Base-by-base conservation (phyloP, 2,113 vertebrate genomes). In the Drymodes brunneopygia region DNA sequence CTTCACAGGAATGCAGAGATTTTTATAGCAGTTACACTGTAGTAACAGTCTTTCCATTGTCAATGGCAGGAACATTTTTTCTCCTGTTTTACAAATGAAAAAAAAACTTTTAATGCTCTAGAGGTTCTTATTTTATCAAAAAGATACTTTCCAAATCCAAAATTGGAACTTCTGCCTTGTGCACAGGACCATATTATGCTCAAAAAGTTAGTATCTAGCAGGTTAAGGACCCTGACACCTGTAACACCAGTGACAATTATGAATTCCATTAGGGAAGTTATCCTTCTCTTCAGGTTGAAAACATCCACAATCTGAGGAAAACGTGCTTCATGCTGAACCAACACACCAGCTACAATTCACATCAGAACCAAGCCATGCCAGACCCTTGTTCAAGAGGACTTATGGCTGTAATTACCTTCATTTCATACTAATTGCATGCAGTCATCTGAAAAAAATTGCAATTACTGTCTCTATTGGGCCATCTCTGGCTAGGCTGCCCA, bases 401-500 rank as follows among this genome's bases (percentile, higher is more conserved):
- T 36, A 50, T 1, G 28, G 66, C 61, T 69, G 14, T 51, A 82
- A 82, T 67, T 64, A 81, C 27, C 57, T 87, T 66, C 14, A 36
- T 50, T 92, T 82, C 61, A 35, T 40, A 87, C 20, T 72, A 90
- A 85, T 11, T 95, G n/a, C 53, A 94, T 11, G 25, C 25, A 77
- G 54, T 42, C 62, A 60, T 70, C 62, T 85, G 74, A 92, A 89
- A 91, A 86, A 95, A 91, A 87, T 4, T n/a, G 15, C 50, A 64
- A 36, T 75, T 85, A 61, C 45, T 15, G 9, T 42, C 42, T 92
- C 48, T 45, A 61, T 1, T 42, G 36, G 66, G 42, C 53, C 48
- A 89, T 15, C 65, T 36, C 77, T 65, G 48, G 48, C 24, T 67
- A 79, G 14, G 23, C 17, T 81, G 65, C 33, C 65, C 64, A 86